Evolutionary conservation across 1,140 invertebrate species (phyloP), one percentile per base, ranked within the genome.

Genomic region (Hypsibius dujardini): DNA sequence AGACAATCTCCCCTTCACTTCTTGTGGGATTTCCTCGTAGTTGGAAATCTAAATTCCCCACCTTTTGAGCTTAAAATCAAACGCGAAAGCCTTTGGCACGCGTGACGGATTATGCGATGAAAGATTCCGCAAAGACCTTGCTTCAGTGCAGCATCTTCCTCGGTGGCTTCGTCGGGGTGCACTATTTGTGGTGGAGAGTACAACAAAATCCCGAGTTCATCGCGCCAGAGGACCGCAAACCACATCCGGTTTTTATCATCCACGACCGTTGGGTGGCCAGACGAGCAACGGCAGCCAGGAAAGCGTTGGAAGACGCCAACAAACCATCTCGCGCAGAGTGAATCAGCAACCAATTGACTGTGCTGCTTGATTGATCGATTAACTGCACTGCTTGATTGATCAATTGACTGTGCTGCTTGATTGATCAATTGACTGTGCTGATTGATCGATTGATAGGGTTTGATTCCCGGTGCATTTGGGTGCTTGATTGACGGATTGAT

Each of bases 141-240:
- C 28, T 28, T 28, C 28, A 28, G 28, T 28, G 28, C 28, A 28
- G 28, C 28, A 28, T 28, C 28, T 28, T 28, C 28, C 28, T 56
- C 50, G 50, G 7, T 56, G n/a, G 7, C 50, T 12, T 56, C 50
- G 50, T 56, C n/a, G 50, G 12, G 7, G 45, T 67, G 12, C 62
- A 67, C 42, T 67, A 42, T 3, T 12, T 42, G 12, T 67, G 62
- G 62, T 67, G 62, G 62, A 42, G 45, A 67, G 45, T 67, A 12
- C 62, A 67, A 42, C 12, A 67, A 42, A 67, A 67, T 45, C 62
- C 62, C 62, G 42, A 42, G 12, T 67, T 67, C 45, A 42, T 67
- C 62, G 12, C 12, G 7, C 62, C 62, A 3, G 3, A 42, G 42
- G 62, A 67, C 62, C 3, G 12, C 12, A 12, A 42, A 45, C 62